Base-by-base conservation (phyloP, 2,888 invertebrate species). In the Amphiduros pacificus region DNA sequence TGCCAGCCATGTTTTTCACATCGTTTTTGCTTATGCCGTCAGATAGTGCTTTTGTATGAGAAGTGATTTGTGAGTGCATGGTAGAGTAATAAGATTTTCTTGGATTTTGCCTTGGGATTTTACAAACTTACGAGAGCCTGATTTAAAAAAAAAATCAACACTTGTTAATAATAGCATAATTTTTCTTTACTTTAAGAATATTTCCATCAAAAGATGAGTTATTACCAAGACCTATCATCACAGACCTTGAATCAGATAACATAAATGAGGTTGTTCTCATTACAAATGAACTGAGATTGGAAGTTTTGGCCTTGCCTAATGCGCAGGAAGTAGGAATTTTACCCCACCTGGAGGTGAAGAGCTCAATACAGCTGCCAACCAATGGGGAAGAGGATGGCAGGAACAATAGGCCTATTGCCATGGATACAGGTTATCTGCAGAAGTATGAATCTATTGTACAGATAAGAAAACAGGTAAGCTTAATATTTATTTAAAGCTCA, bases 211-310 rank as follows among this genome's bases (percentile, higher is more conserved):
- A 66, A 32, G 76, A 76, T 32, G 67, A 68, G 14, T 31, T 5
- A 20, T 69, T 77, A 9, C 78, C 78, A 0, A 49, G 69, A 3
- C 78, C 79, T 1, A 65, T 79, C 3, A 69, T 80, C 20, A 77
- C 78, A 20, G 78, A 80, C 61, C 63, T 80, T 4, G 79, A 80
- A 49, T 74, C 76, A 48, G 78, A 80, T 67, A 76, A 76, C n/a
- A 66, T 74, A 14, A 77, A 76, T 67, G 78, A 80, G 64, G 71
- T 79, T 9, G 69, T 79, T 4, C 55, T 79, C 22, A 69, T 79
- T 20, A 74, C 77, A 1, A 72, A 71, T 63, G 74, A 77, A 56
- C 66, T 74, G n/a, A 71, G 71, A 58, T 61, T 79, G 52, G 72
- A 72, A 49, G 66, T 78, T n/a, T 63, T 76, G 56, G 73, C 73